Evolutionary conservation across 2,797 vertebrate species (phyloP), one percentile per base, ranked within the genome.

Genomic region (Netta rufina): DNA sequence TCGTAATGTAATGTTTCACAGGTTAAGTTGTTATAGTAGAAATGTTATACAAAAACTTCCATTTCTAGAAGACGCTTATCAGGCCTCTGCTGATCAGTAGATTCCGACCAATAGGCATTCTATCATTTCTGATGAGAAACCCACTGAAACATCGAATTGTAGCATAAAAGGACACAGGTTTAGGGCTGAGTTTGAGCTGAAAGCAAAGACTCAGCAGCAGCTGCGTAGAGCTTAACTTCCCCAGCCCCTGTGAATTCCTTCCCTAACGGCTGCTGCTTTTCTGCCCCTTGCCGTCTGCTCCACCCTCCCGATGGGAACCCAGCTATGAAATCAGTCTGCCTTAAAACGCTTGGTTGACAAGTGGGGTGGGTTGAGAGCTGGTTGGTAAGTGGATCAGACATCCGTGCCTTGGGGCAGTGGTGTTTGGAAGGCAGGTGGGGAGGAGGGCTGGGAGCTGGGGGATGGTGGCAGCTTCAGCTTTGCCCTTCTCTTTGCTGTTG

Each of bases 361-460:
- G 53, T 0, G 1, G 64, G 32, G 13, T 54, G 83, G 83, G 22
- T 83, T 87, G 82, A 61, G 77, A 82, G 60, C 19, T 89, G 77
- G 92, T 84, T 90, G 71, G 33, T 74, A 78, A 87, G 53, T 45
- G 78, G 57, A 67, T 87, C 77, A 93, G 84, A 84, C 89, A 87
- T 90, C 74, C 64, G 25, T 95, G 77, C 93, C 95, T 54, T 2
- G 9, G 18, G 93, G 84, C 56, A 76, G 77, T n/a, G 43, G 60
- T 88, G 86, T 82, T 80, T 94, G 71, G 72, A 39, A 16, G 51
- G 71, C 77, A 89, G 49, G 60, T 84, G 86, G 33, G 80, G 22
- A 90, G 60, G 74, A 57, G 70, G 77, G 67, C 62, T 53, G 83
- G 86, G 88, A 90, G 67, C 62, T 53, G 80, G 83, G 88, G 89